Evolutionary conservation across 2,888 invertebrate species (phyloP).

Genomic region (Perithous albicinctus): DNA sequence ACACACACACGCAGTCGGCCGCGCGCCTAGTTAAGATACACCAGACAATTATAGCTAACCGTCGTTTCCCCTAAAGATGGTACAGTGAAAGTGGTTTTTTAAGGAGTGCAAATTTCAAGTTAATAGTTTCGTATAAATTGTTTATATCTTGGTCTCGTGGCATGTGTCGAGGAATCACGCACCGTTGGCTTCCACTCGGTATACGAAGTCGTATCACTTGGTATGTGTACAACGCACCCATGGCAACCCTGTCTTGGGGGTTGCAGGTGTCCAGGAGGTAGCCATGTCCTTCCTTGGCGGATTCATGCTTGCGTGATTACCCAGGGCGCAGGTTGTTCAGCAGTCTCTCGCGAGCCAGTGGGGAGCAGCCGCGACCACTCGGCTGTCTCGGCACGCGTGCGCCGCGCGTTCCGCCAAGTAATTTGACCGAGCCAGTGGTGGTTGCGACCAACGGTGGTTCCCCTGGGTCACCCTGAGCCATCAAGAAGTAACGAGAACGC

Average conservation of each 20-base stretch:
- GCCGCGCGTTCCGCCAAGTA: conserved; percentile 40
- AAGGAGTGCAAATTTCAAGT: neutral
- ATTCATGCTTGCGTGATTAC: conserved; percentile 84
- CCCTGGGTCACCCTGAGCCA: neutral
- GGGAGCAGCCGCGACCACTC: conserved; percentile 17
- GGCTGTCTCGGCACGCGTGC: conserved; percentile 53
- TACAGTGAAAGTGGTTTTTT: neutral
- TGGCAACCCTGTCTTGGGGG: conserved; percentile 81
- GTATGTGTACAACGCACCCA: conserved; percentile 41
- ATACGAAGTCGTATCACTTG: conserved; percentile 34
- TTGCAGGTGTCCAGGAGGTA: conserved; percentile 81
- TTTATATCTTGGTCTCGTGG: conserved; percentile 44
- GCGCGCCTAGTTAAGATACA: neutral
- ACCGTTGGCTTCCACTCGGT: conserved; percentile 73
- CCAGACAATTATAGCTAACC: conserved; percentile 1
- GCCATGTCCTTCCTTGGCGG: conserved; percentile 75
- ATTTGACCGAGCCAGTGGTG: conserved; percentile 18
- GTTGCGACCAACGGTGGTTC: neutral
- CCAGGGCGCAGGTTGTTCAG: conserved; percentile 71
- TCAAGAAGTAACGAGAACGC: conserved; percentile 45
- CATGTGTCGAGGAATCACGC: conserved; percentile 82
- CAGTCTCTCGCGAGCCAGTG: conserved; percentile 58
- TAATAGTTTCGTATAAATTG: neutral
- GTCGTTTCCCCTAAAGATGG: neutral
- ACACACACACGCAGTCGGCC: neutral